Base-by-base conservation (phyloP, 2,888 invertebrate genomes). In the Chironomus riparius region DNA sequence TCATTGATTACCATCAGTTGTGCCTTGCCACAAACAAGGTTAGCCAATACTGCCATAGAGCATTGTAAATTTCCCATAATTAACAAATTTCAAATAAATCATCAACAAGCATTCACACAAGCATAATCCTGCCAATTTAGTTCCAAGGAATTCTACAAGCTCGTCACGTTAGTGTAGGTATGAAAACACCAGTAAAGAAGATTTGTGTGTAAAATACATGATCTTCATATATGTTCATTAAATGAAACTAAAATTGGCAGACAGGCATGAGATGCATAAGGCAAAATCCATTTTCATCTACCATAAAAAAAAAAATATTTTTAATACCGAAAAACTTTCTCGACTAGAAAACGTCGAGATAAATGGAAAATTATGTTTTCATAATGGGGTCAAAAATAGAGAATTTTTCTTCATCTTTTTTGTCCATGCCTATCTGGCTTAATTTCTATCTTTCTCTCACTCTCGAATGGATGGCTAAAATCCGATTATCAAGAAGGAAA, bases 301-400 rank as follows among this genome's bases (percentile, higher is more conserved):
- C n/a, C n/a, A 50, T 15, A 7, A 15, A 15, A 56, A 50, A 50
- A 50, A 56, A 56, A 6, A 56, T 56, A 38, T 38, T 38, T 38
- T 38, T 38, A 38, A 38, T 18, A 56, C 56, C 13, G 21, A 65
- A 24, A 62, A 65, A 65, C 65, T 68, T 38, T 68, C n/a, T 68
- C 68, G 28, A 28, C 68, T 68, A 68, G 68, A 68, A 68, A 68
- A 21, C 28, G 47, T 15, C 50, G 65, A 50, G 71, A 71, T 71
- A 71, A 56, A 71, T 71, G 71, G 24, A 71, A 70, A 71, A 71
- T 71, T 50, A 71, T 71, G 48, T 47, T 71, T 65, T 50, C 50
- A 56, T 71, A 71, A 71, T 56, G 22, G 71, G 65, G 21, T 65
- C 21, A 24, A 65, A 65, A 65, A 22, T 10, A 18, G 65, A 12